A percentile compares a stretch with the other conserved stretches of the same genome.
These are phyloP conservation scores for Thysanoteuthis rhombus DNA, from an alignment of 2,888 invertebrate genomes.

Conservation along the genomic window DNA sequence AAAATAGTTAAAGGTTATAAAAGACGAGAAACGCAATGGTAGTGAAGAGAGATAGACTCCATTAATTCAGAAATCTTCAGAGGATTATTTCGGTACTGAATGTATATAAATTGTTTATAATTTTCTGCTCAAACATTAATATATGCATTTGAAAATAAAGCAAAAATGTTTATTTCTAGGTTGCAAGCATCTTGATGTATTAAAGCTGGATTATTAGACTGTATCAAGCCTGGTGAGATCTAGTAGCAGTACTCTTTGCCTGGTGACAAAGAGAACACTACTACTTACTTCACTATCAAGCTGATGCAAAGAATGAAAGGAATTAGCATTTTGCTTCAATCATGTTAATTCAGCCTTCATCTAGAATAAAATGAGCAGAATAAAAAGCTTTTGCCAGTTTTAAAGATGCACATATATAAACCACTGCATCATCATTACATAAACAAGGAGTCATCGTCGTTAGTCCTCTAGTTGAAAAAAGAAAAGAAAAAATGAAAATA, in stretches of 20 bases:
- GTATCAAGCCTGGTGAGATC: neutral
- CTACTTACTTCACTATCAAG: neutral
- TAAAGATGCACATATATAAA: neutral
- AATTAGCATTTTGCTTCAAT: neutral
- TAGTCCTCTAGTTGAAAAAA: neutral
- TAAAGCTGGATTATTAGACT: neutral
- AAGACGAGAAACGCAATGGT: neutral
- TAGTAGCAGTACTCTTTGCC: neutral
- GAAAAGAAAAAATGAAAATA: neutral
- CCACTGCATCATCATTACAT: neutral
- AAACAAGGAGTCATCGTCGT: neutral
- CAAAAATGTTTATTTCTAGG: neutral
- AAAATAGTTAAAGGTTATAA: neutral
- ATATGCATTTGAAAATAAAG: neutral
- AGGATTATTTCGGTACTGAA: neutral
- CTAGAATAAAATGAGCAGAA: neutral
- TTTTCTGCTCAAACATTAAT: neutral
- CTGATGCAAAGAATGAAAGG: neutral
- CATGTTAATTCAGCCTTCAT: neutral
- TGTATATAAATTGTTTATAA: neutral
- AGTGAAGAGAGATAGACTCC: neutral
- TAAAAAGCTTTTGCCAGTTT: neutral
- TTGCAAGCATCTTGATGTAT: neutral
- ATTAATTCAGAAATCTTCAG: neutral
- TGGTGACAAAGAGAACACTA: neutral